phyloP scores from a whole-genome alignment of 1,140 invertebrate genomes.

The Aphaenogaster ashmeadi region DNA sequence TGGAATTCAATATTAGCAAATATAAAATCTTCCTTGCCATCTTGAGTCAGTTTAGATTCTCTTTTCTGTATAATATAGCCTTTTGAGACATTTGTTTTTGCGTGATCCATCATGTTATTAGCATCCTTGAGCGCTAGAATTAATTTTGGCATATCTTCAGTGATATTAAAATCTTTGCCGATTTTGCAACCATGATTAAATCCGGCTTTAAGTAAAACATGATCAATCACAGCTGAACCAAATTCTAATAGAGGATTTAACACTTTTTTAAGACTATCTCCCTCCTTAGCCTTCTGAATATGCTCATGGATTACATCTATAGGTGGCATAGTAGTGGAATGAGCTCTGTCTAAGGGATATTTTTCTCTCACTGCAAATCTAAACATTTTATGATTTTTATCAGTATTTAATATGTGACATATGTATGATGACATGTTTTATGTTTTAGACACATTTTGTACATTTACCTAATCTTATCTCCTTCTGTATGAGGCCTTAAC shows the following conservation, averaged over 20 bases:
- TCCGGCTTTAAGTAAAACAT: constrained; percentile 92
- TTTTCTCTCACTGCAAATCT: constrained; percentile 97
- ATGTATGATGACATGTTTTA: background rate
- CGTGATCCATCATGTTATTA: constrained; percentile 89
- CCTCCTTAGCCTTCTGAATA: constrained; percentile 89
- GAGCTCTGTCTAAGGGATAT: constrained; percentile 94
- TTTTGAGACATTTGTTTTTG: constrained; percentile 88
- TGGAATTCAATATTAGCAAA: constrained; percentile 97
- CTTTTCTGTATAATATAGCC: constrained; percentile 96
- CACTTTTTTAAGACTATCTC: constrained; percentile 94
- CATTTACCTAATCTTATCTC: constrained; percentile 93
- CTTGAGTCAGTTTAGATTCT: constrained; percentile 90
- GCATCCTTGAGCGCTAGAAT: constrained; percentile 91
- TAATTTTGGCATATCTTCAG: constrained; percentile 90
- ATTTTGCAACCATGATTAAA: constrained; percentile 89
- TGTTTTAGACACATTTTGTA: constrained; percentile 25
- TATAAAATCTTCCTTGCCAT: constrained; percentile 89
- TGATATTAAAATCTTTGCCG: constrained; percentile 90
- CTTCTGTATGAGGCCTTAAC: constrained; percentile 96
- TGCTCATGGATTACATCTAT: constrained; percentile 88
- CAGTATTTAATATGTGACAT: background rate
- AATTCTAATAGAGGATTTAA: constrained; percentile 95
- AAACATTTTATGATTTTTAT: constrained; percentile 68
- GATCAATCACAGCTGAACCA: constrained; percentile 96
- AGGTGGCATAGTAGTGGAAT: constrained; percentile 88